Conservation (phyloP, 2,888 invertebrate species). For the Crocallis elinguaria region DNA sequence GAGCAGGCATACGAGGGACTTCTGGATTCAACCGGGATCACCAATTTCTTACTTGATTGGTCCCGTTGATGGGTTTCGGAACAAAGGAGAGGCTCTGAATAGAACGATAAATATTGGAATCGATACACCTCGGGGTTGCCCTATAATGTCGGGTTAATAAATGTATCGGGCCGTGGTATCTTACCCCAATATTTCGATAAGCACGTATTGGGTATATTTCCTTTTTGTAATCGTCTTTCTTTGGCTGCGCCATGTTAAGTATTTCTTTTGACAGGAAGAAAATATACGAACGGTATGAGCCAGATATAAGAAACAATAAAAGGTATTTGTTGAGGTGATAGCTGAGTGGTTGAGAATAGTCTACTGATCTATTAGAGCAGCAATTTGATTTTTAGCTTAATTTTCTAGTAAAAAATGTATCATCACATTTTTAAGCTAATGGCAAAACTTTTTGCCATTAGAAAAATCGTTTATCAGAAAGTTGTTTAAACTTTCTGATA, state of each 20-base stretch:
- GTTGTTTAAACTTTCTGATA: too few relatives aligned
- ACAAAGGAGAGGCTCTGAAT: conserved; percentile 64
- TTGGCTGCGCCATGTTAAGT: neutral
- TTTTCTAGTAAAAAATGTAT: too few relatives aligned
- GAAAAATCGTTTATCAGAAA: too few relatives aligned
- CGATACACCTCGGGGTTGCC: conserved; percentile 19
- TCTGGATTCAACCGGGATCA: conserved; percentile 62
- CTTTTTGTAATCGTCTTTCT: neutral
- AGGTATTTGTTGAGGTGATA: too few relatives aligned
- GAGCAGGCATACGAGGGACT: conserved; percentile 49
- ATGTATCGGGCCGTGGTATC: conserved; percentile 11
- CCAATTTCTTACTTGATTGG: conserved; percentile 83
- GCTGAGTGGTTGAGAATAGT: too few relatives aligned
- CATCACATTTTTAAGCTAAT: too few relatives aligned
- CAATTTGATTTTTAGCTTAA: too few relatives aligned
- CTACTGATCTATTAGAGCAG: too few relatives aligned
- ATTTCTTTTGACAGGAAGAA: neutral
- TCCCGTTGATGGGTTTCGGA: conserved; percentile 75
- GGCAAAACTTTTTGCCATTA: too few relatives aligned
- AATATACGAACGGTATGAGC: too few relatives aligned
- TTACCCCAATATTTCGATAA: conserved; percentile 6
- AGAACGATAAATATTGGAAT: conserved; percentile 33
- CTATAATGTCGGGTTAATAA: conserved; percentile 19
- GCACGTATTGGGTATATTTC: conserved; percentile 8
- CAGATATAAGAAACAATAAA: too few relatives aligned